Percentiles rank a stretch among this genome's conserved stretches.
Conservation (phyloP, 1,140 invertebrate genomes). For the Drosophila ficusphila region DNA sequence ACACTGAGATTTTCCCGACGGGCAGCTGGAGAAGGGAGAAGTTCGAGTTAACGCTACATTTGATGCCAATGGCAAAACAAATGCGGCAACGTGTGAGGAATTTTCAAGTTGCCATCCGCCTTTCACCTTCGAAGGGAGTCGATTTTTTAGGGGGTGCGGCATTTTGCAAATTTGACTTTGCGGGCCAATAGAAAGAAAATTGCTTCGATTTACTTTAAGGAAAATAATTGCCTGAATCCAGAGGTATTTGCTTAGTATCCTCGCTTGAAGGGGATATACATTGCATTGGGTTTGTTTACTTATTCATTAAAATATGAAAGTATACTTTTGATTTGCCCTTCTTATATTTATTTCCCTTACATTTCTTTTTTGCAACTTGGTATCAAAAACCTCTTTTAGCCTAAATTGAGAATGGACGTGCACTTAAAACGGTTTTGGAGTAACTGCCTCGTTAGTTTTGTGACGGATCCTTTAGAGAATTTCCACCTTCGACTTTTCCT, state of each 20-base stretch:
- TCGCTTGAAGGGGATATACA: background rate
- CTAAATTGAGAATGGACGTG: too few species aligned
- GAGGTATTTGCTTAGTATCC: background rate
- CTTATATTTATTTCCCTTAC: too few species aligned
- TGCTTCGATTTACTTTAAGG: conserved; percentile 22
- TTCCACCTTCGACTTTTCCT: background rate
- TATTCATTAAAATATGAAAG: too few species aligned
- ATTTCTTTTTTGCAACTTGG: too few species aligned
- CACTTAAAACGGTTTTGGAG: background rate
- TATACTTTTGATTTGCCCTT: too few species aligned
- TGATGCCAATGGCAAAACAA: conserved; percentile 58
- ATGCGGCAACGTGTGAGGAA: conserved; percentile 65
- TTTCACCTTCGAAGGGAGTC: background rate
- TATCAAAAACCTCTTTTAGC: too few species aligned
- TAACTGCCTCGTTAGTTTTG: background rate
- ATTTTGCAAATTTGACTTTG: conserved; percentile 59
- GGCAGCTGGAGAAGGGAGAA: background rate
- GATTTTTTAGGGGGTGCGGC: background rate
- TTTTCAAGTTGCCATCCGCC: conserved; percentile 38
- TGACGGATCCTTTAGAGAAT: background rate
- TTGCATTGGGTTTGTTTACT: background rate
- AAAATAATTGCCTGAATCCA: conserved; percentile 23
- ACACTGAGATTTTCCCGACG: conserved; percentile 54
- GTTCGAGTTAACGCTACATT: conserved; percentile 75
- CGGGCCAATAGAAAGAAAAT: conserved; percentile 46